Evolutionary conservation across 1,140 invertebrate species (phyloP).

Genomic region (Hirudo medicinalis): DNA sequence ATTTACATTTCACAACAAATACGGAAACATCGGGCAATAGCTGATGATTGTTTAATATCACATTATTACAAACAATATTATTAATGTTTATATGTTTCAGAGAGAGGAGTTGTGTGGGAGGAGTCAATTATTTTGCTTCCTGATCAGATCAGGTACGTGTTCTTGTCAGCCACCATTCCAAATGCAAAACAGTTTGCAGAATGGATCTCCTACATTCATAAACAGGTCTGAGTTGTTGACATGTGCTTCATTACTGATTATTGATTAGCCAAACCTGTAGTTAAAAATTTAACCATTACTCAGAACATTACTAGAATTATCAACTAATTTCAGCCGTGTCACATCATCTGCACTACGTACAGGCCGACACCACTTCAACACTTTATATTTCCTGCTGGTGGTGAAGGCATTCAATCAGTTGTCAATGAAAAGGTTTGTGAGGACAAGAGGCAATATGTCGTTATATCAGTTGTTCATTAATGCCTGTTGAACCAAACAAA

Average conservation of each 20-base stretch:
- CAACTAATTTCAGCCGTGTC: conserved; percentile 65
- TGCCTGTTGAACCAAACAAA: background rate
- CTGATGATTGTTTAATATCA: too few species aligned
- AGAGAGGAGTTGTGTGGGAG: conserved; percentile 95
- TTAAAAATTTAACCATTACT: background rate
- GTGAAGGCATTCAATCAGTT: conserved; percentile 86
- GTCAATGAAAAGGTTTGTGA: conserved; percentile 58
- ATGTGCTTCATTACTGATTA: background rate
- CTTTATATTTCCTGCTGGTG: conserved; percentile 88
- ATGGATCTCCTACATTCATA: conserved; percentile 92
- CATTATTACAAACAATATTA: background rate
- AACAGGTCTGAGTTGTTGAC: conserved; percentile 39
- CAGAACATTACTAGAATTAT: too few species aligned
- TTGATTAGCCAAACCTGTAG: background rate
- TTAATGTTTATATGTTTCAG: conserved; percentile 37
- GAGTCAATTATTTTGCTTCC: conserved; percentile 94
- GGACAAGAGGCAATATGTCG: background rate
- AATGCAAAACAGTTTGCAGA: conserved; percentile 95
- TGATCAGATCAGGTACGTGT: conserved; percentile 96
- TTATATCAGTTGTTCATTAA: background rate
- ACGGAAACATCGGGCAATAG: too few species aligned
- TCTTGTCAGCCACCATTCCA: conserved; percentile 96
- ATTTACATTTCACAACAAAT: too few species aligned
- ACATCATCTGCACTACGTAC: conserved; percentile 98
- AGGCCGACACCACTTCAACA: conserved; percentile 92